A percentile compares a stretch with the other conserved stretches of the same genome.
Conservation (phyloP, 2,113 vertebrate species). For the Channa argus region DNA sequence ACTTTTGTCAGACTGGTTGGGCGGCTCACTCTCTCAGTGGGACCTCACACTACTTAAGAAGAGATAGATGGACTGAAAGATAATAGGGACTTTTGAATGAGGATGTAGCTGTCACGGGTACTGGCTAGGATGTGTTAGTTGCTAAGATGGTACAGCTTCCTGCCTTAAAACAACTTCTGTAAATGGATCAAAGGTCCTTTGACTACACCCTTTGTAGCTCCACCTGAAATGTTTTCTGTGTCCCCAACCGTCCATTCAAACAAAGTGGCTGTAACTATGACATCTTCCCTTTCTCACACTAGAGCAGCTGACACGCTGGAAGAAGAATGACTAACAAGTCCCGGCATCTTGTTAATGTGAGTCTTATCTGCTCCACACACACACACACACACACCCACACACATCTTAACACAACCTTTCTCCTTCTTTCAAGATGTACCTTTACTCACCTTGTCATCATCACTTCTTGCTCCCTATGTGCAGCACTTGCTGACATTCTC, state of each 20-base stretch:
- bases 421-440: neutral
- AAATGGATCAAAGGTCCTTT: neutral
- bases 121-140: neutral
- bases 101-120: neutral
- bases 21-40: constrained; percentile 5
- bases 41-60: constrained; percentile 14
- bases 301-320: constrained; percentile 1
- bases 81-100: neutral
- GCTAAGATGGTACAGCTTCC: neutral
- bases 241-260: neutral
- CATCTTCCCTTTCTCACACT: neutral
- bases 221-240: constrained; percentile 4
- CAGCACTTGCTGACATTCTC: constrained; percentile 83
- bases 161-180: neutral
- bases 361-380: constrained; percentile 14
- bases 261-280: neutral
- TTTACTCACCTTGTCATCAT: neutral
- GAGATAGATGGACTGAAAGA: constrained; percentile 8
- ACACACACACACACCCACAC: no score
- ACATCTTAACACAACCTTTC: neutral
- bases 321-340: constrained; percentile 67
- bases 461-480: neutral
- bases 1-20: constrained; percentile 70
- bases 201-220: constrained; percentile 3
- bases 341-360: constrained; percentile 76